Evolutionary conservation across 1,140 invertebrate species (phyloP), one percentile per base, ranked within the genome.

Genomic region (Zaprionus taronus): DNA sequence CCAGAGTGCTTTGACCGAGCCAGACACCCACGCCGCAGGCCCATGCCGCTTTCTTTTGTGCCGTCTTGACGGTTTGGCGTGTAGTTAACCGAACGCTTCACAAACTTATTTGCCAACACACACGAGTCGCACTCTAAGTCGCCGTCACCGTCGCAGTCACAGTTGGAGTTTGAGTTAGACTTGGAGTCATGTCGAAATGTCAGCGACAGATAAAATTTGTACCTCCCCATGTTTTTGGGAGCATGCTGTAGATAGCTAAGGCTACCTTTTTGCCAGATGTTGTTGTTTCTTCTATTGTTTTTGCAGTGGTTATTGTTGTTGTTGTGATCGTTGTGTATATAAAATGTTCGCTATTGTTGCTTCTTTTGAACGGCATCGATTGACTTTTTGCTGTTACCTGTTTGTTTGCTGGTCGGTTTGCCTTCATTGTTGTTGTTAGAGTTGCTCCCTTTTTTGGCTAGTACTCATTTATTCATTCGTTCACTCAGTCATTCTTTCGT

Each of bases 161-260:
- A 53, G 57, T 47, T 65, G 57, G 41, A 65, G 15, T 49, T 65
- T 17, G 31, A 56, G 31, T 51, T 49, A 31, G n/a, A 63, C 49
- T 41, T 53, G 51, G 41, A 86, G 80, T 83, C 80, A 87, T 87
- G 84, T 89, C 77, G 74, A 87, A 87, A 89, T 87, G 83, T 87
- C 83, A 87, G 74, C 77, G 69, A 65, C 56, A 89, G 73, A 79
- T 78, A 87, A 74, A 89, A 87, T 87, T 89, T 87, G 83, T 89
- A 80, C 58, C 72, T 72, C 55, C 72, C 74, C 69, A 72, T 82
- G 83, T 89, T 75, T 67, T 89, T 89, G 84, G 84, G 73, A 87
- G 73, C 80, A 68, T 87, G 73, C 83, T 86, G 73, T 49, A 72
- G 79, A 44, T 38, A 62, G 15, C 57, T 38, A 55, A 22, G 41